A percentile compares a stretch with the other conserved stretches of the same genome.
Conservation (phyloP, 2,888 invertebrate genomes). For the Caenorhabditis doughertyi region DNA sequence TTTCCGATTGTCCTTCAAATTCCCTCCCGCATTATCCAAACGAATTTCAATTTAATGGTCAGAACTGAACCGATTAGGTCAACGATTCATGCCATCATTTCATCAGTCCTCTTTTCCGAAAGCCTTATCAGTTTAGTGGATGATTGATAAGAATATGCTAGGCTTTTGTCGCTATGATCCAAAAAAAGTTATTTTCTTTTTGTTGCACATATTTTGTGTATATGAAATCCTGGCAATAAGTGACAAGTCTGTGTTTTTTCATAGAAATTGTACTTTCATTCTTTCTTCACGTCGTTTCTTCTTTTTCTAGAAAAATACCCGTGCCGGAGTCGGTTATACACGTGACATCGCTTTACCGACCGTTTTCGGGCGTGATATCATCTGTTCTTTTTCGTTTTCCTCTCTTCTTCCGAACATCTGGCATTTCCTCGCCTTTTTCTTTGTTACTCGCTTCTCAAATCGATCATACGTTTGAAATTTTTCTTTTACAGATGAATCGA, state of each 20-base stretch:
- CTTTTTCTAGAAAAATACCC: not conserved
- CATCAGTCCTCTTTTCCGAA: slow-evolving; percentile 21
- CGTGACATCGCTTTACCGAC: slow-evolving; percentile 30
- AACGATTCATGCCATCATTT: slow-evolving; percentile 25
- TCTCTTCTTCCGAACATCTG: slow-evolving; percentile 34
- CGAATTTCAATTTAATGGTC: slow-evolving; percentile 12
- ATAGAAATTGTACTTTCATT: not conserved
- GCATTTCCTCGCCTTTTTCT: not conserved
- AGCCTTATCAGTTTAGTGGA: slow-evolving; percentile 34
- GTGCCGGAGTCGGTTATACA: slow-evolving; percentile 5
- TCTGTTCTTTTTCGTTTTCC: slow-evolving; percentile 2
- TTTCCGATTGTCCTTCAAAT: slow-evolving; percentile 2
- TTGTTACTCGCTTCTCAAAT: slow-evolving; percentile 6
- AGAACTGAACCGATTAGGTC: slow-evolving; percentile 7
- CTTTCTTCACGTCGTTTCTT: slow-evolving; percentile 13
- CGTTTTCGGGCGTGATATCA: slow-evolving; percentile 33
- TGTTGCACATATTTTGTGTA: too few relatives aligned
- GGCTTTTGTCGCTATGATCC: slow-evolving; percentile 21
- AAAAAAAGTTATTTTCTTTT: too few relatives aligned
- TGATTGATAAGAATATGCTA: slow-evolving; percentile 22
- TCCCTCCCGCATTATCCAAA: slow-evolving; percentile 14
- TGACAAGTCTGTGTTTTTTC: not conserved
- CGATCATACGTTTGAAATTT: not conserved
- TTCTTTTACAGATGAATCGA: slow-evolving; percentile 56
- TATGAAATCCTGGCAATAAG: not conserved